Evolutionary conservation across 2,888 invertebrate species (phyloP), one percentile per base, ranked within the genome.

Genomic region (Anticlea derivata): DNA sequence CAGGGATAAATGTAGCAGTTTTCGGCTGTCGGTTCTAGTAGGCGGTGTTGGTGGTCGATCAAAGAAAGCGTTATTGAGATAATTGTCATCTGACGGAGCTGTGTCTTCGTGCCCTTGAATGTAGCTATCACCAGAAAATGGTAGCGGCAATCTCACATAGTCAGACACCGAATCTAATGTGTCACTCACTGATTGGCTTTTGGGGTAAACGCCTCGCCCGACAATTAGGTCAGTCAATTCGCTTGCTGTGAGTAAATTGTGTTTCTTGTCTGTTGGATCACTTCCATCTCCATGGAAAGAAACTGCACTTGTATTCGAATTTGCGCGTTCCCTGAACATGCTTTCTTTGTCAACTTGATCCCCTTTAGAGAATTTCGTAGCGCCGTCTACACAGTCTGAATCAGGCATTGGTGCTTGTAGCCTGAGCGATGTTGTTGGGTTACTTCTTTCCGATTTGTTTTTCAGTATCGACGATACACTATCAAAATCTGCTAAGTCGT

Each of bases 241-340:
- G 73, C 96, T 96, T 4, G 96, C 96, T 23, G 96, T 95, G 5
- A 96, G 89, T 48, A 96, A 85, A 12, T 94, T 93, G 58, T 94
- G 95, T 64, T 94, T 94, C 58, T 92, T 94, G 72, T 95, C 95
- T 0, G 96, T 95, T 1, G 96, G 96, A 80, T 96, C 96, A 72
- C 96, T 96, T n/a, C 96, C 96, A 70, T 96, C 96, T 1, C 96
- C 96, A 37, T 96, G 94, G 76, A 96, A 96, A 39, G 96, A 96
- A 22, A 93, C 91, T n/a, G 94, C 94, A 76, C 96, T 96, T 0
- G 95, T 93, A 65, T 95, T 94, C 1, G 96, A 96, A 71, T 96
- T 95, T 29, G 96, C 94, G 47, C 95, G 86, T 70, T 93, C 90
- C 50, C 95, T 87, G 71, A 94, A 94, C 38, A 70, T 68, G 43